Base-by-base conservation (phyloP, 2,113 vertebrate species). In the Baryphthengus martii region DNA sequence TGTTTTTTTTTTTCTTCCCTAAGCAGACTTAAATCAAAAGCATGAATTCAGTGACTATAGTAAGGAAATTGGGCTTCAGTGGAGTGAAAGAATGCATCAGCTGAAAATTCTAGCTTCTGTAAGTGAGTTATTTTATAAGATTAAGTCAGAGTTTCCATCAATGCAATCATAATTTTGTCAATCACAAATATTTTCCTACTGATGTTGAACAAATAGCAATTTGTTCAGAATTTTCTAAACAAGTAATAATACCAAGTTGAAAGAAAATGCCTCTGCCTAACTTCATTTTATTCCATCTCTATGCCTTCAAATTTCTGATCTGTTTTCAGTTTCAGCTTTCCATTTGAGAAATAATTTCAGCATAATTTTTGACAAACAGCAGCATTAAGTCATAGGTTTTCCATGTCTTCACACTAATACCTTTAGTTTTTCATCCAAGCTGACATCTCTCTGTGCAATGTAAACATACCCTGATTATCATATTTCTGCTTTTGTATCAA, bases 61-160 rank as follows among this genome's bases (percentile, higher is more conserved):
- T 1, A 3, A 71, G 33, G n/a, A 90, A 85, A 73, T 11, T 70
- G 13, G 53, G 40, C 37, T 83, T 88, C 61, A 71, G 23, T 13
- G 76, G 19, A 73, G 47, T 12, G 56, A 88, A 93, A 72, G 68
- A 92, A 92, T 88, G 79, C 68, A 90, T 74, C 72, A 71, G 50
- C 50, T 67, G 76, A 92, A 86, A 88, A 83, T 39, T 12, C 35
- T 82, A 74, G 31, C 61, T 88, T 94, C 88, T 83, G 67, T 13
- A 94, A 91, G 73, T 31, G 4, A 83, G 26, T 70, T 70, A n/a
- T 76, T 94, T 96, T 93, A 42, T 40, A 45, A 80, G 17, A 7
- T 84, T 85, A 85, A 88, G 92, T 92, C 88, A 95, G 39, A 92
- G 26, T 96, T 97, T 96, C 95, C 92, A 95, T 63, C 33, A 95